Conservation (phyloP, 2,888 invertebrate species). For the Machimus atricapillus region DNA sequence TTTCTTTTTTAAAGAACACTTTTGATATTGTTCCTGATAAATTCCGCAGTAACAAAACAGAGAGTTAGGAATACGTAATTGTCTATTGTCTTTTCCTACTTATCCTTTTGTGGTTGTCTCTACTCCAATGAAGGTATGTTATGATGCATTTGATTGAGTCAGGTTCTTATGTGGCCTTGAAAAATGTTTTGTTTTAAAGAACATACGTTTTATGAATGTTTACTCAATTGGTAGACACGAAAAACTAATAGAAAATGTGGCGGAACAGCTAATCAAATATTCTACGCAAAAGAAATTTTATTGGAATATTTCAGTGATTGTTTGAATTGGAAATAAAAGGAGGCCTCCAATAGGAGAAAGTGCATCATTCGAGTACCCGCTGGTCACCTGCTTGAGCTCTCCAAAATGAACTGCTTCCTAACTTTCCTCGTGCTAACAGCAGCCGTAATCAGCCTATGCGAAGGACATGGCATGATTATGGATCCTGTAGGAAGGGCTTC, state of each 20-base stretch:
- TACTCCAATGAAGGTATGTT: neutral
- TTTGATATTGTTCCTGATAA: too few relatives aligned
- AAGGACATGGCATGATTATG: slow-evolving; percentile 56
- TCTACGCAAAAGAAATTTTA: neutral
- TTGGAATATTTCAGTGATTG: neutral
- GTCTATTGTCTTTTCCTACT: neutral
- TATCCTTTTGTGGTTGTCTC: neutral
- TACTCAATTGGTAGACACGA: neutral
- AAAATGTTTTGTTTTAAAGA: neutral
- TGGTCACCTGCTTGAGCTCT: neutral
- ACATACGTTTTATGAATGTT: neutral
- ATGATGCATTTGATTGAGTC: neutral
- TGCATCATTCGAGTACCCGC: neutral
- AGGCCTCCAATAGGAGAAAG: neutral
- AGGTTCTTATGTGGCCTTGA: neutral
- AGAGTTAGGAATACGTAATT: neutral
- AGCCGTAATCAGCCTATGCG: neutral
- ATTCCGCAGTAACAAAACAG: too few relatives aligned
- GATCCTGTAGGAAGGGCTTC: slow-evolving; percentile 62
- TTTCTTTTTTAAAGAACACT: neutral
- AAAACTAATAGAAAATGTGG: neutral
- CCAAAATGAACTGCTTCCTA: neutral
- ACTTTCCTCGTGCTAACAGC: neutral
- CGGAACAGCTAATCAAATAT: neutral
- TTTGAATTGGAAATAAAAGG: neutral